A percentile compares a stretch with the other conserved stretches of the same genome.
These are phyloP conservation scores for Aradus depressus DNA, from an alignment of 2,888 invertebrate species.

Conservation along the genomic window DNA sequence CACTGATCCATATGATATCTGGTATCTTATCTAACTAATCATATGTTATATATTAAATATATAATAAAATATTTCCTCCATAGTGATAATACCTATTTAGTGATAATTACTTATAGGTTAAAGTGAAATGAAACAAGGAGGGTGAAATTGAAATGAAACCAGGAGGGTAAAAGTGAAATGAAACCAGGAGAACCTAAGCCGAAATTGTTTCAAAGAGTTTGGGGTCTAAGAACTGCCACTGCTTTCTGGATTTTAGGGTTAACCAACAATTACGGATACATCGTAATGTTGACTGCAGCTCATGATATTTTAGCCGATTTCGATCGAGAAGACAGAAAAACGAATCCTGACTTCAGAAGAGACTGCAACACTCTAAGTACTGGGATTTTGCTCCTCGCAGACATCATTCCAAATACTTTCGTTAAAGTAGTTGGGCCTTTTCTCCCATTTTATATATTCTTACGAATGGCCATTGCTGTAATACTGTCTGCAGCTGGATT, in stretches of 20 bases:
- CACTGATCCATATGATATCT: no score
- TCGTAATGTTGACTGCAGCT: constrained; percentile 75
- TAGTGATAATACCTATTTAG: no score
- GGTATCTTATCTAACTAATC: no score
- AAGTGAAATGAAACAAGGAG: no score
- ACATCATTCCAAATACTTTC: constrained; percentile 61
- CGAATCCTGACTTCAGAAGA: constrained; percentile 28
- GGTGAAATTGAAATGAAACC: no score
- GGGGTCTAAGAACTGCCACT: constrained; percentile 1
- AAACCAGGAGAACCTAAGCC: no score
- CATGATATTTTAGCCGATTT: constrained; percentile 48
- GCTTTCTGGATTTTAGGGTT: constrained; percentile 67
- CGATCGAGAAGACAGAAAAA: not conserved
- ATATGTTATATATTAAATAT: no score
- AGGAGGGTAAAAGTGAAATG: no score
- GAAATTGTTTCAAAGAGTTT: no score
- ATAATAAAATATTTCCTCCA: no score
- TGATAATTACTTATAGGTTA: no score
- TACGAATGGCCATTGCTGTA: constrained; percentile 48
- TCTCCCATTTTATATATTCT: constrained; percentile 51
- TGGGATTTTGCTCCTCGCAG: constrained; percentile 66
- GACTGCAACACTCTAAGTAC: constrained; percentile 58
- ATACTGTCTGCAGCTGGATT: constrained; percentile 50
- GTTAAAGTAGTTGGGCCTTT: constrained; percentile 63
- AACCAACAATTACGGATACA: constrained; percentile 78